phyloP scores from a whole-genome alignment of 1,140 invertebrate genomes.

The Cheumatopsyche charites region DNA sequence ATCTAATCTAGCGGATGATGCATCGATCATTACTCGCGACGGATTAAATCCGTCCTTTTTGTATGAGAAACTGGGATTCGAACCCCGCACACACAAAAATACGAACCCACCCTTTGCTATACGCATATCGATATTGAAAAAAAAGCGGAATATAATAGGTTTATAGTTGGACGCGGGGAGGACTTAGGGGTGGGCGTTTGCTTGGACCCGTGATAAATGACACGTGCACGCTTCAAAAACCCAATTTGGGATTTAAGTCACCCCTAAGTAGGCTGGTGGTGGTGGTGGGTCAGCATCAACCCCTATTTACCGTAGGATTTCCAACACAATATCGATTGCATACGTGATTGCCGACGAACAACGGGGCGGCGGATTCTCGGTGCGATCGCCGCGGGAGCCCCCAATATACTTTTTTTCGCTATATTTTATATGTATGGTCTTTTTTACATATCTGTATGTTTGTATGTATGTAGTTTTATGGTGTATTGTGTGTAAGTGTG shows the following conservation, averaged over 20 bases:
- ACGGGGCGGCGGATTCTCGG: constrained; percentile 17
- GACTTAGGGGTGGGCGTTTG: constrained; percentile 35
- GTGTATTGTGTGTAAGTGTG: too few species aligned
- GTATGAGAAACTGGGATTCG: constrained; percentile 34
- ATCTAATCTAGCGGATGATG: constrained; percentile 47
- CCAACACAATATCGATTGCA: constrained; percentile 49
- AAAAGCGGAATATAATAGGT: constrained; percentile 48
- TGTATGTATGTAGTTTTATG: too few species aligned
- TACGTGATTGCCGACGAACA: constrained; percentile 45
- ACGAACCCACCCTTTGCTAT: neutral
- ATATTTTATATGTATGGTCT: neutral
- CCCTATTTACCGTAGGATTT: constrained; percentile 48
- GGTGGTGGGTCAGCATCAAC: constrained; percentile 42
- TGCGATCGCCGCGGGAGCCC: constrained; percentile 3
- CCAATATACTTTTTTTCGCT: neutral
- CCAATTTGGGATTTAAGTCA: constrained; percentile 65
- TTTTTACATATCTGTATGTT: too few species aligned
- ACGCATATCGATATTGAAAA: constrained; percentile 45
- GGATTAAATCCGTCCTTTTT: constrained; percentile 47
- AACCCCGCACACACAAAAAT: neutral
- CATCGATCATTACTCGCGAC: constrained; percentile 47
- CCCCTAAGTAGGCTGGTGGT: constrained; percentile 58
- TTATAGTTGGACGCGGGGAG: constrained; percentile 47
- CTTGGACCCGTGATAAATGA: constrained; percentile 61
- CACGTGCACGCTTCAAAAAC: constrained; percentile 64